These are phyloP conservation scores for Trichonephila clavipes DNA, from an alignment of 1,140 invertebrate genomes.

Conservation along the genomic window DNA sequence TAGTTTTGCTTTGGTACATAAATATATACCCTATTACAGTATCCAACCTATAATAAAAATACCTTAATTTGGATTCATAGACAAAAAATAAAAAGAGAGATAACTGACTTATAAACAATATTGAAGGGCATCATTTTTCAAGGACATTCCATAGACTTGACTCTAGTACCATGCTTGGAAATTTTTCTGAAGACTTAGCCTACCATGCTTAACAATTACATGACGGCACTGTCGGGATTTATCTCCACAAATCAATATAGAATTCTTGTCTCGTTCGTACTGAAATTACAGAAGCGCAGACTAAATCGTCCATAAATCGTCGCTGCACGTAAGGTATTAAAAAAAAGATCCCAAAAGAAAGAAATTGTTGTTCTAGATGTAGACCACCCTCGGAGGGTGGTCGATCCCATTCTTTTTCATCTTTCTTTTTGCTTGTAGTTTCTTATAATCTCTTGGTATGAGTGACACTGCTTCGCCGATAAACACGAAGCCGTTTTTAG, in stretches of 20 bases:
- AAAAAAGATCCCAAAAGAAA: not conserved
- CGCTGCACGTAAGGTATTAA: not conserved
- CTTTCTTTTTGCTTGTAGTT: not conserved
- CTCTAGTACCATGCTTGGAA: not conserved
- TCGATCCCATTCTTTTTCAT: not conserved
- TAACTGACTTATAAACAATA: no score
- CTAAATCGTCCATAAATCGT: not conserved
- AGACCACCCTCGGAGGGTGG: not conserved
- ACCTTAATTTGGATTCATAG: no score
- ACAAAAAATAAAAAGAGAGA: no score
- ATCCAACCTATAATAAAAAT: no score
- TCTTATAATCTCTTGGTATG: constrained; percentile 1
- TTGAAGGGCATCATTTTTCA: not conserved
- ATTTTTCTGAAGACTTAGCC: not conserved
- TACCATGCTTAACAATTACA: not conserved
- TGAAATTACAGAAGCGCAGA: not conserved
- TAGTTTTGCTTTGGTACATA: no score
- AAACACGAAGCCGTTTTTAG: not conserved
- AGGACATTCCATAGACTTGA: not conserved
- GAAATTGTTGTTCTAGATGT: not conserved
- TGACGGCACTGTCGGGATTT: not conserved
- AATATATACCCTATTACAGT: no score
- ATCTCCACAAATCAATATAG: constrained; percentile 9
- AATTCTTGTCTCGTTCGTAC: not conserved
- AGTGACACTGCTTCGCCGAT: constrained; percentile 5